phyloP scores from a whole-genome alignment of 53 echinoderm and acorn worm species.

The Temnopleurus reevesii region DNA sequence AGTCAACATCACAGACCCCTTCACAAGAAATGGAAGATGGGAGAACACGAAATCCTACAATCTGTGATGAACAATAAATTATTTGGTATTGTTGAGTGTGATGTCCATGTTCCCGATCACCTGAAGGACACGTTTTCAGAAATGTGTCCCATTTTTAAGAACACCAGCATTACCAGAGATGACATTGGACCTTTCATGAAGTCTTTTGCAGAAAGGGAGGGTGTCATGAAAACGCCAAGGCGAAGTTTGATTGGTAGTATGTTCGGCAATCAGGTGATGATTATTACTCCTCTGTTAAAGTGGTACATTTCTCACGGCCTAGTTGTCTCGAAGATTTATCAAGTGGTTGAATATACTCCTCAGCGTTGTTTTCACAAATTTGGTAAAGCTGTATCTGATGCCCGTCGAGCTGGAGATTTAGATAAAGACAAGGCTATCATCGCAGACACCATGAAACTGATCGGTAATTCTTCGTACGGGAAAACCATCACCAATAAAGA shows the following conservation, averaged over 20 bases:
- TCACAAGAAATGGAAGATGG: not conserved
- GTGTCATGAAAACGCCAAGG: conserved; percentile 61
- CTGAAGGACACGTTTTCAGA: not conserved
- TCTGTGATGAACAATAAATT: not conserved
- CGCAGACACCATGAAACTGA: conserved; percentile 70
- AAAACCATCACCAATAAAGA: conserved; percentile 62
- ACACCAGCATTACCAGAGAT: conserved; percentile 15
- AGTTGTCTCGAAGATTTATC: conserved; percentile 5
- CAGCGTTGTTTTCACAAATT: conserved; percentile 1
- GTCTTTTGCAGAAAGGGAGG: not conserved
- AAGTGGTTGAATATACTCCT: conserved; percentile 27
- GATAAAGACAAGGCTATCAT: conserved; percentile 52
- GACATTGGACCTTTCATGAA: conserved; percentile 73
- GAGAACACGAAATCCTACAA: not conserved
- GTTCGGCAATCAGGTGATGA: conserved; percentile 53
- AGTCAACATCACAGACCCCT: not conserved
- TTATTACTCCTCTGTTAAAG: conserved; percentile 48
- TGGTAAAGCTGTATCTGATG: conserved; percentile 57
- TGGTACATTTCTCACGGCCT: conserved; percentile 62
- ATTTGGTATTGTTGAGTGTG: not conserved
- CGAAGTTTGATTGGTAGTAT: conserved; percentile 66
- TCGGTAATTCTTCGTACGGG: conserved; percentile 70
- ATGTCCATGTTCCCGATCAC: not conserved
- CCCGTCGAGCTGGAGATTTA: conserved; percentile 47
- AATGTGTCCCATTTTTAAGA: conserved; percentile 23